Base-by-base conservation (phyloP, 2,797 vertebrate genomes). In the Paramormyrops hopkinsi region DNA sequence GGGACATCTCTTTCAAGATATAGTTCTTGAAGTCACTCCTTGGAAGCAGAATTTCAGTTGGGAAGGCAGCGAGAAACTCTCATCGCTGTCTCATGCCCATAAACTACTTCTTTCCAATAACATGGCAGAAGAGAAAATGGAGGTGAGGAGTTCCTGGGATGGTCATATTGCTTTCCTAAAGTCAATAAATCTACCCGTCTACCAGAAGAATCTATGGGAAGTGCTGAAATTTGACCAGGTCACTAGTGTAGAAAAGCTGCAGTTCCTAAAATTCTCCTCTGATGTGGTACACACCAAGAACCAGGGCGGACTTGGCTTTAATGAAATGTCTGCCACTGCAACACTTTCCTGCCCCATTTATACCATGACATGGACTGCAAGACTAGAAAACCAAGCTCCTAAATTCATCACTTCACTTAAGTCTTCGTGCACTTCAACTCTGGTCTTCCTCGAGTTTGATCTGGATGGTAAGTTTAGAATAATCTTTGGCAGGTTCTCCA, bases 361-460 rank as follows among this genome's bases (percentile, higher is more conserved):
- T 93, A 97, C 94, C 88, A 94, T 93, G 69, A 94, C 93, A 56
- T 94, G 97, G 94, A 93, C 69, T 76, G 88, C 92, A 89, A 96
- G 95, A 59, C 59, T 97, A 65, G 95, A 94, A 86, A 96, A 96
- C 56, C 93, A 91, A 79, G 92, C 89, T 14, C 95, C 96, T n/a
- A 92, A 93, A 54, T 90, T 97, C n/a, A 96, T 95, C 91, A 93
- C 94, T 41, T 94, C 92, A 41, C 69, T 97, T 14, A 96, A 97
- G 89, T 97, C 97, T 59, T 96, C 96, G 11, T 95, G 96, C 90
- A 97, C 92, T 89, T 98, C 98, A 91, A 94, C 95, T 1, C 62
- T 97, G 90, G 94, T 93, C 62, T 93, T 98, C 90, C 93, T 99
- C 93, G 94, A 97, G 65, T 97, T 98, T 89, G 94, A 97, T 86